Conservation (phyloP, 2,888 invertebrate genomes). For the Himalopsyche kuldschensis region DNA sequence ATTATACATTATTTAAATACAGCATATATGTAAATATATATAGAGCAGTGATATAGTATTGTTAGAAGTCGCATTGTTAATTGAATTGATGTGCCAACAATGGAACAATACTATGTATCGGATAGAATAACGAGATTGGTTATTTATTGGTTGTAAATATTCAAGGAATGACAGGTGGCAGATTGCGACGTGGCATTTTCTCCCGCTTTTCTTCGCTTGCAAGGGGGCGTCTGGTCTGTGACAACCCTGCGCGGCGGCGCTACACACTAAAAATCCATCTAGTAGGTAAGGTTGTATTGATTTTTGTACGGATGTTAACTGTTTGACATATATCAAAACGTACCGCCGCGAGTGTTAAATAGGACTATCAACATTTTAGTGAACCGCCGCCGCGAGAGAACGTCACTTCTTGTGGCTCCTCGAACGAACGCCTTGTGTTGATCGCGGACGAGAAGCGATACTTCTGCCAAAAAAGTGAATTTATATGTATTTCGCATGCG, state of each 20-base stretch:
- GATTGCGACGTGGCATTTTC: neutral
- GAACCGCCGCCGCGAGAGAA: neutral
- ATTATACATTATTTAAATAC: no score
- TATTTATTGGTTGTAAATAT: no score
- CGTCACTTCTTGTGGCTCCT: neutral
- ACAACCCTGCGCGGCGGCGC: slow-evolving; percentile 4
- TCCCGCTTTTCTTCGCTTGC: neutral
- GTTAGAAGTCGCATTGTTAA: no score
- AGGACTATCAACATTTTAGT: neutral
- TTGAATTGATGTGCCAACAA: no score
- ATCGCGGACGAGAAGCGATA: neutral
- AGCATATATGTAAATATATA: no score
- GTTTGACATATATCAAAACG: slow-evolving; percentile 26
- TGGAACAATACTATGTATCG: no score
- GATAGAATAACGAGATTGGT: no score
- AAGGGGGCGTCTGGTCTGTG: no score
- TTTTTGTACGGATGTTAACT: slow-evolving; percentile 27
- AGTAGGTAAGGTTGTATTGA: slow-evolving; percentile 26
- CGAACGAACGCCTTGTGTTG: neutral
- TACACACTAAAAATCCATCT: neutral
- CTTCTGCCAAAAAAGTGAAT: neutral
- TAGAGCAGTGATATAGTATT: no score
- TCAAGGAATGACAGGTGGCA: no score
- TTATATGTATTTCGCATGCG: neutral
- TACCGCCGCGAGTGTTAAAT: neutral